Evolutionary conservation across 2,113 vertebrate species (phyloP).

Genomic region (cat (Felis catus)): DNA sequence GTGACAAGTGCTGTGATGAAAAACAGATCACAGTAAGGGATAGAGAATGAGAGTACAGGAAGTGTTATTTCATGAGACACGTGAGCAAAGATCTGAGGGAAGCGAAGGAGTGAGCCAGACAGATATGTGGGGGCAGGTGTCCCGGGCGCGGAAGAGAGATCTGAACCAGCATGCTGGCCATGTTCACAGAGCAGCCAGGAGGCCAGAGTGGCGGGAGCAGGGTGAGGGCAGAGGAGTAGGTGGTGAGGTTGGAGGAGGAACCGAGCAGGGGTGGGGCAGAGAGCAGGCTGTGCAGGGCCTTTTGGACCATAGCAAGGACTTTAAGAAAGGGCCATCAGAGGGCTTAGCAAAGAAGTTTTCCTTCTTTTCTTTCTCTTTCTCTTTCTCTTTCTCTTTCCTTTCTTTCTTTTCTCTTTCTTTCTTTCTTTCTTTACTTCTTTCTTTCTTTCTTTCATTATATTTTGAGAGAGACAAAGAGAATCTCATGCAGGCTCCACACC

Average conservation of each 20-base stretch:
- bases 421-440: too few relatives aligned
- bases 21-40: not conserved
- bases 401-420: too few relatives aligned
- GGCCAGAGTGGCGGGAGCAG: not conserved
- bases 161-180: not conserved
- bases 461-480: too few relatives aligned
- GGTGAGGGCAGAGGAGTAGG: not conserved
- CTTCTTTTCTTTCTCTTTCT: not conserved
- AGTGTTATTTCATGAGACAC: not conserved
- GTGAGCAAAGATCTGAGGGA: not conserved
- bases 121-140: not conserved
- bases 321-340: not conserved
- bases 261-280: too few relatives aligned
- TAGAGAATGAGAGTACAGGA: not conserved
- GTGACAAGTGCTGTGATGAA: not conserved
- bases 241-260: accelerated
- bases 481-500: too few relatives aligned
- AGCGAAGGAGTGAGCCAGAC: not conserved
- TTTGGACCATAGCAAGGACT: not conserved
- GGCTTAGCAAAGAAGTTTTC: not conserved
- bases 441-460: too few relatives aligned
- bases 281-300: not conserved
- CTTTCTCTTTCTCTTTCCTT: too few relatives aligned
- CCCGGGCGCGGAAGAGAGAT: too few relatives aligned
- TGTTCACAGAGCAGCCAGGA: not conserved